Conservation (phyloP, 2,113 vertebrate genomes). For the Notothenia coriiceps region DNA sequence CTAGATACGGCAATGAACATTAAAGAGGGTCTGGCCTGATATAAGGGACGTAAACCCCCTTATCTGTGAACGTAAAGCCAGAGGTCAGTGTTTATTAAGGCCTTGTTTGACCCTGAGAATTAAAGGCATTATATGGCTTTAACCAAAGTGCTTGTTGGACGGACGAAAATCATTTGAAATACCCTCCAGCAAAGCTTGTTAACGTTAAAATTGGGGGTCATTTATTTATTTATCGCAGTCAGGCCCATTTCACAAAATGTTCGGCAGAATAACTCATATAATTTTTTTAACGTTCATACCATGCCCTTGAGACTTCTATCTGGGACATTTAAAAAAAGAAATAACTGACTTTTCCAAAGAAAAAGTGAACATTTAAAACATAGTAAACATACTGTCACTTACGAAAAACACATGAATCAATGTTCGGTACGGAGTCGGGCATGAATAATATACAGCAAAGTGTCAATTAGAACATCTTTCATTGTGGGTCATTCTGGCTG, state of each 20-base stretch:
- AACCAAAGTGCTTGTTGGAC: neutral
- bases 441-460: constrained; percentile 36
- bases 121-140: neutral
- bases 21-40: constrained; percentile 5
- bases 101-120: constrained; percentile 36
- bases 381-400: constrained; percentile 1
- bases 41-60: constrained; percentile 12
- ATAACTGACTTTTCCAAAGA: constrained; percentile 3
- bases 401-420: constrained; percentile 25
- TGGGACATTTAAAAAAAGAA: neutral
- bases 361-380: neutral
- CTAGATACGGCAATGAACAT: constrained; percentile 1
- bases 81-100: constrained; percentile 51
- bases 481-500: constrained; percentile 4
- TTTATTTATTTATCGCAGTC: too few species aligned
- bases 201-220: neutral
- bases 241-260: neutral
- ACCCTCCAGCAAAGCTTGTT: neutral
- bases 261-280: neutral
- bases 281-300: neutral
- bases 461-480: constrained; percentile 35
- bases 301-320: too few species aligned
- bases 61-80: constrained; percentile 34
- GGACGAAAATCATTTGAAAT: constrained; percentile 3
- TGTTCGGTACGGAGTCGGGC: constrained; percentile 7